Conservation (phyloP, 1,140 invertebrate species). For the Thaumatotibia leucotreta region DNA sequence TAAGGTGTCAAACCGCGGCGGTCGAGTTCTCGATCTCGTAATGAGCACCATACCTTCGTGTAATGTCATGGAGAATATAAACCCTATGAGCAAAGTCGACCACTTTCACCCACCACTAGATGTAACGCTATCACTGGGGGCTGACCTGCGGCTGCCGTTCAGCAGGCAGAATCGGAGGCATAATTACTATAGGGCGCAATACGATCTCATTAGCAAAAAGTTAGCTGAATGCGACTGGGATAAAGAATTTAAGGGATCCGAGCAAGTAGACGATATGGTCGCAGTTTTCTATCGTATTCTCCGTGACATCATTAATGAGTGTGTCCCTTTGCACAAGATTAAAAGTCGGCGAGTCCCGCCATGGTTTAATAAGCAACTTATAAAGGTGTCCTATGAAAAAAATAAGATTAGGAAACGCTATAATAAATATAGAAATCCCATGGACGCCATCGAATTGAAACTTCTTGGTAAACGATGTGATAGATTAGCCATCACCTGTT, state of each 20-base stretch:
- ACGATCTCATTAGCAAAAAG: too few species aligned
- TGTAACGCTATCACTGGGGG: background rate
- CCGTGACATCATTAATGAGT: background rate
- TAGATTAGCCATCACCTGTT: background rate
- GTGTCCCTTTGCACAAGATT: background rate
- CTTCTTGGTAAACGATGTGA: background rate
- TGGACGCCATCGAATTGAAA: background rate
- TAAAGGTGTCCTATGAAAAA: background rate
- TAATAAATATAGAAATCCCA: background rate
- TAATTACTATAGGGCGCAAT: background rate
- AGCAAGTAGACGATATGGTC: too few species aligned
- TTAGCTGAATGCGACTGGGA: too few species aligned
- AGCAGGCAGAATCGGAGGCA: background rate
- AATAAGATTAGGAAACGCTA: background rate
- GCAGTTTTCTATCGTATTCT: background rate
- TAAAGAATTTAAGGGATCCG: too few species aligned
- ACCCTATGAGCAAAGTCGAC: background rate
- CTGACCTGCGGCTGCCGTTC: background rate
- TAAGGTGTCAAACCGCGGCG: too few species aligned
- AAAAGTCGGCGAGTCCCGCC: background rate
- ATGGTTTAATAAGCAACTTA: background rate
- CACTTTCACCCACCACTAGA: background rate
- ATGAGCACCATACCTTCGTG: too few species aligned
- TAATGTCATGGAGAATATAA: background rate
- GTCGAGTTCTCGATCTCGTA: too few species aligned